Conservation (phyloP, 2,888 invertebrate species). For the Nasonia oneida region DNA sequence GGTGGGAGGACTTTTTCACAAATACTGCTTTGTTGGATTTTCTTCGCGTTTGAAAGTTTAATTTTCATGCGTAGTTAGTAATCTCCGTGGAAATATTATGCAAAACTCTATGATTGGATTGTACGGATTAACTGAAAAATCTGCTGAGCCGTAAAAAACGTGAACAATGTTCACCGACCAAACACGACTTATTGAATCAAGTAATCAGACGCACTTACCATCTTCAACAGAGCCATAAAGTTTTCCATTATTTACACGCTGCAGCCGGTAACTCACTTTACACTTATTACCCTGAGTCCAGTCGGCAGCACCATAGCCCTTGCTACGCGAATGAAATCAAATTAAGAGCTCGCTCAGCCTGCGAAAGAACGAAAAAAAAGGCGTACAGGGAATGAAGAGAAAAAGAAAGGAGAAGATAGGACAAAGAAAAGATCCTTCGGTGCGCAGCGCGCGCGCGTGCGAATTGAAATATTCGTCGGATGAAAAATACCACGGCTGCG, state of each 20-base stretch:
- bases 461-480: slow-evolving; percentile 52
- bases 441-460: not conserved
- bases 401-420: slow-evolving; percentile 4
- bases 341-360: slow-evolving; percentile 51
- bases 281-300: slow-evolving; percentile 51
- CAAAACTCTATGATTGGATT: no score
- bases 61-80: not conserved
- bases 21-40: slow-evolving; percentile 16
- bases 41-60: not conserved
- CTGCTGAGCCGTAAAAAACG: not conserved
- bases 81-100: not conserved
- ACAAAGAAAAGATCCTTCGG: not conserved
- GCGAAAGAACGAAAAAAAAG: slow-evolving; percentile 17
- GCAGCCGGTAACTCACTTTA: slow-evolving; percentile 44
- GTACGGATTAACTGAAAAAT: no score
- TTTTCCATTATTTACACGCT: slow-evolving; percentile 55
- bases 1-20: not conserved
- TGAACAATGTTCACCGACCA: not conserved
- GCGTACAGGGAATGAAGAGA: slow-evolving; percentile 16
- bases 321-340: slow-evolving; percentile 48
- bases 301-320: not conserved
- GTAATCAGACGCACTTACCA: slow-evolving; percentile 32
- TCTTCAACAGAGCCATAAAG: slow-evolving; percentile 21
- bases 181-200: slow-evolving; percentile 21
- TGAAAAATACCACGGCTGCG: slow-evolving; percentile 35